Evolutionary conservation across 2,797 vertebrate species (phyloP).

Genomic region (Emys orbicularis): DNA sequence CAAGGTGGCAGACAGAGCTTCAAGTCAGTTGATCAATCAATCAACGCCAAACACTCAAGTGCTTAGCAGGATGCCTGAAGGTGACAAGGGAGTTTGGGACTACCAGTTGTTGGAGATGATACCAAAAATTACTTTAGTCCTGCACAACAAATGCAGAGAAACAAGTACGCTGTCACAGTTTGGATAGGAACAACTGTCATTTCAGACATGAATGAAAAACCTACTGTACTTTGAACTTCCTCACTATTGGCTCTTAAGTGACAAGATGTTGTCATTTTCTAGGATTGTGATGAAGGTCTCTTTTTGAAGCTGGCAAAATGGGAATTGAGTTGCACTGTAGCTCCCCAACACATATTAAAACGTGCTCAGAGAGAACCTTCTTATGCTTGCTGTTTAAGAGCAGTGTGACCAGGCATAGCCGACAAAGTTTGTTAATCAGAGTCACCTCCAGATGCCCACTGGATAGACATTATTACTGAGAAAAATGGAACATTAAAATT

Average conservation of each 20-base stretch:
- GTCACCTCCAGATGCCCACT: slow-evolving; percentile 32
- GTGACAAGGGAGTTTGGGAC: not conserved
- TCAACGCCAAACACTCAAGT: not conserved
- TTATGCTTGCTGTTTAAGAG: not conserved
- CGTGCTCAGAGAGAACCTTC: not conserved
- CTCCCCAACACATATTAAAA: slow-evolving; percentile 21
- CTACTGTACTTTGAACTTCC: not conserved
- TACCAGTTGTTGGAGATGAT: not conserved
- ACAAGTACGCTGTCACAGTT: not conserved
- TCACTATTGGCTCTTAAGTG: not conserved
- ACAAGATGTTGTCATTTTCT: not conserved
- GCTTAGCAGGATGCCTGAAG: not conserved
- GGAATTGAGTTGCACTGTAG: not conserved
- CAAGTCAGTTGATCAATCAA: not conserved
- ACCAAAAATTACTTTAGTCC: not conserved
- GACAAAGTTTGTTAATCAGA: slow-evolving; percentile 57
- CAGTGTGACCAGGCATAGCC: slow-evolving; percentile 32
- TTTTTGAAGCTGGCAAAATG: not conserved
- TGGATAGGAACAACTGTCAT: not conserved
- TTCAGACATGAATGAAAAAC: not conserved
- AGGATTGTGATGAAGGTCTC: not conserved
- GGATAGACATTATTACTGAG: slow-evolving; percentile 61
- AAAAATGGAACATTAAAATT: slow-evolving; percentile 71
- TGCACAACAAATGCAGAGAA: slow-evolving; percentile 5
- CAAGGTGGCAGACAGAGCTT: not conserved